phyloP scores from a whole-genome alignment of 1,140 invertebrate genomes.

The Drosophila triauraria region DNA sequence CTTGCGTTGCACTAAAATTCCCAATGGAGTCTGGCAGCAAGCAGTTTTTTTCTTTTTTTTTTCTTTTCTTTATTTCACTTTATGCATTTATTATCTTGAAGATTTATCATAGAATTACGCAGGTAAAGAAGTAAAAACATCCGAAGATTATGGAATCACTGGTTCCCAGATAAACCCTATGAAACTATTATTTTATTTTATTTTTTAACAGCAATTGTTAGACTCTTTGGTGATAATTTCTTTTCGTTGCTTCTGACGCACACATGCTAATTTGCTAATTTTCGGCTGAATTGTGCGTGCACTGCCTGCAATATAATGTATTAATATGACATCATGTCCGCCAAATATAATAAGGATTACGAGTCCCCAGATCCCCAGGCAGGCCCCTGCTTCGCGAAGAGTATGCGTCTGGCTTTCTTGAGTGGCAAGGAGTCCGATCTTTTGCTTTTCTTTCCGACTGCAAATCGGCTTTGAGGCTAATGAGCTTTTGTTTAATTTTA shows the following conservation, averaged over 20 bases:
- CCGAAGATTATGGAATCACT: too few relatives aligned
- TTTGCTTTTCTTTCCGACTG: constrained; percentile 44
- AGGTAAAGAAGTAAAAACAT: too few relatives aligned
- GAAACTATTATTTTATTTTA: too few relatives aligned
- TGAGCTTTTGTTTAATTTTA: constrained; percentile 82
- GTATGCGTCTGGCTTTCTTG: constrained; percentile 8
- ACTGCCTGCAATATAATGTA: not conserved
- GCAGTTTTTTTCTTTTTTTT: too few relatives aligned
- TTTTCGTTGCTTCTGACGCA: not conserved
- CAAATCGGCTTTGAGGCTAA: constrained; percentile 64
- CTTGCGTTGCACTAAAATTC: not conserved
- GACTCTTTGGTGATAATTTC: not conserved
- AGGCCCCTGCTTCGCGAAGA: not conserved
- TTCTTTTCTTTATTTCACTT: too few relatives aligned
- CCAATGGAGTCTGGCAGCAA: not conserved
- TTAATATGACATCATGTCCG: not conserved
- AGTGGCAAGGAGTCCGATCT: constrained; percentile 19
- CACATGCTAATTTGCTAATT: constrained; percentile 3
- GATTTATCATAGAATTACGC: too few relatives aligned
- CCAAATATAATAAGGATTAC: not conserved
- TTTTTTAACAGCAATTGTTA: not conserved
- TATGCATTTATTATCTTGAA: too few relatives aligned
- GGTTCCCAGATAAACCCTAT: too few relatives aligned
- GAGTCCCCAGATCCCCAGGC: too few relatives aligned
- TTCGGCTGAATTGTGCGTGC: not conserved